A percentile compares a stretch with the other conserved stretches of the same genome.
These are phyloP conservation scores for Encarsia formosa DNA, from an alignment of 2,888 invertebrate genomes.

Conservation along the genomic window DNA sequence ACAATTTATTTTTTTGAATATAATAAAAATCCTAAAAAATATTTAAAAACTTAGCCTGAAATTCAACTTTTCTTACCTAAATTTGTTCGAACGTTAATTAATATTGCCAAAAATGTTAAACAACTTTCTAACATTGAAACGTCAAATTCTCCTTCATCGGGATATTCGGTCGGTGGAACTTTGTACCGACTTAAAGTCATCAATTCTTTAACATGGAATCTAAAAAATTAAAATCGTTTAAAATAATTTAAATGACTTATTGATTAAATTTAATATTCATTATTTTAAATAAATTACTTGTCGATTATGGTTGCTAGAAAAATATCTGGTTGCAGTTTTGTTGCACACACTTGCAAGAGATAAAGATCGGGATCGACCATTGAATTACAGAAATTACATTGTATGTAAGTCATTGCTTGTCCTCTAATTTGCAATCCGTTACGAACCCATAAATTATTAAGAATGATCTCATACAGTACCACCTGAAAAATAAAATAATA, in stretches of 20 bases:
- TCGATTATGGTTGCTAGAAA: constrained; percentile 85
- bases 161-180: constrained; percentile 58
- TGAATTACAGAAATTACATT: constrained; percentile 97
- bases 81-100: constrained; percentile 84
- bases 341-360: constrained; percentile 89
- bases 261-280: background rate
- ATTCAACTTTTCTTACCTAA: constrained; percentile 69
- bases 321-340: constrained; percentile 78
- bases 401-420: constrained; percentile 99
- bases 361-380: constrained; percentile 98
- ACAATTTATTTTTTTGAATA: background rate
- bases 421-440: constrained; percentile 97
- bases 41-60: no score
- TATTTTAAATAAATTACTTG: constrained; percentile 59
- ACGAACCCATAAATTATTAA: constrained; percentile 91
- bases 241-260: background rate
- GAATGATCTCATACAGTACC: constrained; percentile 86
- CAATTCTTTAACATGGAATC: constrained; percentile 86
- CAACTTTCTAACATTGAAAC: constrained; percentile 89
- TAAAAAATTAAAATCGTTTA: constrained; percentile 41
- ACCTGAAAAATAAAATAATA: constrained; percentile 65
- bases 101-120: constrained; percentile 83
- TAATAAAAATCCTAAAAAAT: no score
- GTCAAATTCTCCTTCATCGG: constrained; percentile 78
- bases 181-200: constrained; percentile 71